Percentiles rank a stretch among this genome's conserved stretches.
These are phyloP conservation scores for Drosophila watanabei DNA, from an alignment of 1,140 invertebrate genomes.

Conservation along the genomic window DNA sequence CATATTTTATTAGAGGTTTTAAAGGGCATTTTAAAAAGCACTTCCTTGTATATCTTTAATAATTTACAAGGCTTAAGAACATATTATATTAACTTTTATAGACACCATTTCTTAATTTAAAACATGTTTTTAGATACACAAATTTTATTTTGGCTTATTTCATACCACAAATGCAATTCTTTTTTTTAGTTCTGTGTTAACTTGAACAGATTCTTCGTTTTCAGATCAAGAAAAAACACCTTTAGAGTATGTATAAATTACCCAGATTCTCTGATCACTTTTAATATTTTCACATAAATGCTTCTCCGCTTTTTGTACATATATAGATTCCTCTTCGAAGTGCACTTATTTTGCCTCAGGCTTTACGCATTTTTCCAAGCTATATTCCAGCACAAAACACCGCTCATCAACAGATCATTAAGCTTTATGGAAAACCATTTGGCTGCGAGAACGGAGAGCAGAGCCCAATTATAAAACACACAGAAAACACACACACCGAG, in stretches of 20 bases:
- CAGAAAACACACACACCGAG: slow-evolving; percentile 23
- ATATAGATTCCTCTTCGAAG: not conserved
- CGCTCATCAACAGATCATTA: slow-evolving; percentile 36
- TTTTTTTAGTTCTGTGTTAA: rapidly evolving
- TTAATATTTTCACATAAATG: slow-evolving; percentile 3
- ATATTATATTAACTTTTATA: not conserved
- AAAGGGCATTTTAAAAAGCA: not conserved
- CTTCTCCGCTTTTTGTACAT: not conserved
- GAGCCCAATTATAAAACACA: slow-evolving; percentile 31
- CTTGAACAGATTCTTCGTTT: not conserved
- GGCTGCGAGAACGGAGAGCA: slow-evolving; percentile 14
- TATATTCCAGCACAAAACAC: slow-evolving; percentile 4
- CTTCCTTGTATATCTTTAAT: not conserved
- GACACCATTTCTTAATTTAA: not conserved
- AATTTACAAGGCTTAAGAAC: not conserved
- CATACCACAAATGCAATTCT: too few species aligned
- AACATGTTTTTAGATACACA: not conserved
- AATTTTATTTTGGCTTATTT: not conserved
- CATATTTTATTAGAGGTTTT: not conserved
- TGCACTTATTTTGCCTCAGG: slow-evolving; percentile 7
- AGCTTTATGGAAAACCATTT: slow-evolving; percentile 26
- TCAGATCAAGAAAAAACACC: not conserved
- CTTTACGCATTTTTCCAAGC: slow-evolving; percentile 4
- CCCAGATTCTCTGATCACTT: slow-evolving; percentile 1
- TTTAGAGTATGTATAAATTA: not conserved